Evolutionary conservation across 2,888 invertebrate species (phyloP), one percentile per base, ranked within the genome.

Genomic region (Heliothis peltigera): DNA sequence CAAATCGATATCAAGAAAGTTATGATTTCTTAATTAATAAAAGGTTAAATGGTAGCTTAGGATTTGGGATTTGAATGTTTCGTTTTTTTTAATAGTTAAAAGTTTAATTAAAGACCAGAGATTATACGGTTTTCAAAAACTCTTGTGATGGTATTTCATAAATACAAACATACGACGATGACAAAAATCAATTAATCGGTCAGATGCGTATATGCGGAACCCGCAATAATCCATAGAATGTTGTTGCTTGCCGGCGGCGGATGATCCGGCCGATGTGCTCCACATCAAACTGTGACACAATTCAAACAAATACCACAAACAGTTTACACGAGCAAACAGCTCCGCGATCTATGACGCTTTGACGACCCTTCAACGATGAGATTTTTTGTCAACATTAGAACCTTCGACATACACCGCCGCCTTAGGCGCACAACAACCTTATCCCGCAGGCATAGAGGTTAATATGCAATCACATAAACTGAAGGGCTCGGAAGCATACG

Each of bases 281-380:
- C 79, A 68, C 66, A 62, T 80, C 79, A 79, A 64, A 60, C 69
- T 64, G 64, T 72, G 84, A 77, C 82, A 75, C 65, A 80, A 78
- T 61, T 76, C 86, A 84, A 85, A 85, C 85, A 84, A 78, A 82
- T 79, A 81, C 76, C 78, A 81, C 85, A 85, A 87, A 87, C 88
- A 85, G 88, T 86, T 88, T 87, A 87, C 84, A 82, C 79, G 80
- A 62, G 72, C 85, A 88, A 87, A 88, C 87, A 88, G 76, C 84
- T 82, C 73, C 75, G 79, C 76, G 82, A 83, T 84, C 84, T 82
- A 72, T 72, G 78, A 81, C 75, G 79, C 64, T 68, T 56, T 69
- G 78, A 78, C 77, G 75, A 79, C 82, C 86, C 86, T 84, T 81
- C 81, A 80, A 80, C 77, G 78, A 82, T 81, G 80, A 82, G 83